These are phyloP conservation scores for Gari tellinella DNA, from an alignment of 2,888 invertebrate species.

Conservation along the genomic window DNA sequence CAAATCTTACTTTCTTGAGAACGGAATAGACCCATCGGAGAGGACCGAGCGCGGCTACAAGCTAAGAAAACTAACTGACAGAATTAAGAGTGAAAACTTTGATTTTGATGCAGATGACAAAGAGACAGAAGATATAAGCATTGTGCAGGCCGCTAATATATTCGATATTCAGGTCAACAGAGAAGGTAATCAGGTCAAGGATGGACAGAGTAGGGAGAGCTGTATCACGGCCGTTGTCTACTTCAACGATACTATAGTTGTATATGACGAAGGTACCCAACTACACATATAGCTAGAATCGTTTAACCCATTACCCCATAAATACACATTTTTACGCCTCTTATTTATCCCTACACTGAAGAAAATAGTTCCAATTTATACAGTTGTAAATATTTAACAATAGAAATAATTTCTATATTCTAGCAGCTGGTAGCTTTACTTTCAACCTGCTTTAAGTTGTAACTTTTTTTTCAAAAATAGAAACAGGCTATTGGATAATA, in stretches of 20 bases:
- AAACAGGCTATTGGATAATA: too few relatives aligned
- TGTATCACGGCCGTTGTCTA: constrained; percentile 28
- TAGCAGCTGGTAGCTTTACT: too few relatives aligned
- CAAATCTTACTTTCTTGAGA: constrained; percentile 26
- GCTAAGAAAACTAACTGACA: neutral
- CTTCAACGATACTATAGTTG: constrained; percentile 25
- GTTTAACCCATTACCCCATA: too few relatives aligned
- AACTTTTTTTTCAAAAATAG: too few relatives aligned
- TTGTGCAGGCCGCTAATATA: too few relatives aligned
- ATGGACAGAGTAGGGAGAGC: constrained; percentile 6
- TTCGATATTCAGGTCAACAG: neutral
- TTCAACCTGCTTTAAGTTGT: too few relatives aligned
- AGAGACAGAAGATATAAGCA: neutral
- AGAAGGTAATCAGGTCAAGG: neutral
- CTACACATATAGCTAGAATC: too few relatives aligned
- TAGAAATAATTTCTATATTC: too few relatives aligned
- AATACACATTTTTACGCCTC: too few relatives aligned
- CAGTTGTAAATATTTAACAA: too few relatives aligned
- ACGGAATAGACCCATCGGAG: constrained; percentile 34
- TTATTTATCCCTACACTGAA: too few relatives aligned
- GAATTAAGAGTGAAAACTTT: neutral
- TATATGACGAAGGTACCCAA: constrained; percentile 39
- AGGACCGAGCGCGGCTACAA: constrained; percentile 13
- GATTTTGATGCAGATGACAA: neutral
- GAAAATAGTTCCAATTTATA: too few relatives aligned